Conservation (phyloP, 2,113 vertebrate species). For the Ceyx cyanopectus region DNA sequence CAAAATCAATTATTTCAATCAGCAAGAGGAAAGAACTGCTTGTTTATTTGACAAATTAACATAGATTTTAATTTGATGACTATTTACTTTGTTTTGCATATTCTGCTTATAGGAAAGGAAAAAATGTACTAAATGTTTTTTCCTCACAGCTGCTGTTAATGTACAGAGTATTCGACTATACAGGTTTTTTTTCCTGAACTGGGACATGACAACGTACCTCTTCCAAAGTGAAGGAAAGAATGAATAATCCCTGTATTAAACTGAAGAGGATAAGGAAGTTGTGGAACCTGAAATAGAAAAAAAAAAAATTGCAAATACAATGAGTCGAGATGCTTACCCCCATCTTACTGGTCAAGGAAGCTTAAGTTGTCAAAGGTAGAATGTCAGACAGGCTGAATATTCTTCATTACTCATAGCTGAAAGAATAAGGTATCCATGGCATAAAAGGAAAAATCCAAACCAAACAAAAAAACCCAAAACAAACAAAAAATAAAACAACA, state of each 20-base stretch:
- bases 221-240: neutral
- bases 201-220: neutral
- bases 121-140: neutral
- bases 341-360: neutral
- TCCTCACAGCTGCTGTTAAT: neutral
- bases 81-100: neutral
- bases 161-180: neutral
- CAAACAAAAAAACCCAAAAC: no score
- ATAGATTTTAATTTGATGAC: neutral
- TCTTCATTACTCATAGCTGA: neutral
- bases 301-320: neutral
- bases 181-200: neutral
- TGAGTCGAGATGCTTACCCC: neutral
- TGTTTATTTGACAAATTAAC: conserved; percentile 24
- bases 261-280: neutral
- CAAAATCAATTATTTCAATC: conserved; percentile 68
- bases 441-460: no score
- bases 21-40: conserved; percentile 50
- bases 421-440: neutral
- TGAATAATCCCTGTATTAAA: neutral
- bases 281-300: neutral
- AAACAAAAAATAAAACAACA: no score
- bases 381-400: neutral
- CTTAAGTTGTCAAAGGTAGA: neutral
- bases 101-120: neutral